Base-by-base conservation (phyloP, 2,888 invertebrate species). In the Drosophila monieri region DNA sequence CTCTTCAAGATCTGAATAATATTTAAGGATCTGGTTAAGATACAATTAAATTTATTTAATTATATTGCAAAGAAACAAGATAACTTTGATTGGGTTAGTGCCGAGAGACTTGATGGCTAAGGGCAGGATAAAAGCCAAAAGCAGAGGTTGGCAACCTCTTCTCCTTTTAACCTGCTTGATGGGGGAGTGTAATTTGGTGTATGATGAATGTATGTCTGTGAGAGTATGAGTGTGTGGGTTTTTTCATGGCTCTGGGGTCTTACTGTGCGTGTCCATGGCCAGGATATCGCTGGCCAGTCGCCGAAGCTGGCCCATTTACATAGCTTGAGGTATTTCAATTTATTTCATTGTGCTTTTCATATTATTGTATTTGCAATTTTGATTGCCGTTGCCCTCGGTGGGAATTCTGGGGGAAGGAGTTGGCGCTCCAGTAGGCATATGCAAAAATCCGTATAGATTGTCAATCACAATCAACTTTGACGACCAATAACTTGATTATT, bases 321-420 rank as follows among this genome's bases (percentile, higher is more conserved):
- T 80, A 76, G 80, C 88, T 84, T 83, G 78, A 78, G 88, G 84
- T 88, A 84, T 84, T 84, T 83, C 88, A 83, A 85, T 84, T 84
- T 88, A 84, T 84, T 88, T 88, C 86, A 88, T 88, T 88, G 84
- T 88, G 86, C 84, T 83, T 83, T 85, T 85, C 86, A 88, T 84
- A 84, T 88, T 84, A 84, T 84, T 84, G 88, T 83, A 85, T 84
- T 84, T 84, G 84, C 88, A 84, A 84, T 85, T 84, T 84, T 84
- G 83, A 84, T 84, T 83, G 83, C 87, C 85, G 78, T 80, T 87
- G 85, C 83, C 86, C 76, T 74, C 76, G 79, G 73, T 72, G 68
- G 30, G 60, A 69, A 74, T 66, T 46, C 6, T 2, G 35, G n/a
- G n/a, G 35, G 35, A 35, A 4, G 35, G 14, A 6, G n/a, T 35